Base-by-base conservation (phyloP, 2,888 invertebrate genomes). In the Gymnosoma rotundatum region DNA sequence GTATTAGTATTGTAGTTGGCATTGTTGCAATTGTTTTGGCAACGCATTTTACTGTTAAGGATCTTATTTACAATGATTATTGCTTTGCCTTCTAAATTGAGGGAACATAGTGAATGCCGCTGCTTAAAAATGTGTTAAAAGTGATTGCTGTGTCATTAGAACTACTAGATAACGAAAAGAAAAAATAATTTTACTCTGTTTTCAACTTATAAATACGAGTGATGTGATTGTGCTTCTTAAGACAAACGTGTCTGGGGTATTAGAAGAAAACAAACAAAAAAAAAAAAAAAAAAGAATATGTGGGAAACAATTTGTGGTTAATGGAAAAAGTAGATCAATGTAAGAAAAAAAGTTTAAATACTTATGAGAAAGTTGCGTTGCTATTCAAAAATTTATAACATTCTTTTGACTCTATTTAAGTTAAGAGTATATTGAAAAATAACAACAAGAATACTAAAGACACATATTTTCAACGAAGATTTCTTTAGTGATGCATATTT, bases 31-130 rank as follows among this genome's bases (percentile, higher is more conserved):
- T 60, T 80, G 61, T 74, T 74, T 80, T 36, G 69, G 61, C 56
- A 81, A 81, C 75, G 81, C 81, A 81, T 81, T 75, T 70, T 38
- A 64, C 75, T 70, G 81, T 70, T 75, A 75, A 75, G 70, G 64
- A 80, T 75, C 74, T 69, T 32, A 32, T 32, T 32, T 8, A 54
- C 54, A 72, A 64, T 8, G 56, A 38, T 56, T 52, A 72, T 64
- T 42, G 25, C 38, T 66, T 58, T 50, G 58, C 61, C 61, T 50
- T 45, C 32, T 7, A 63, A 32, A 20, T 18, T 32, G 61, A 63
- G 69, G 54, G 50, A 78, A 69, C 50, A 10, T 32, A 18, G 50
- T n/a, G 18, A 66, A 20, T 52, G 60, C 10, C 25, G 58, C 60
- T 69, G n/a, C 21, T 52, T n/a, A 70, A 70, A 78, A 75, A 79